Conservation (phyloP, 2,797 vertebrate genomes). For the Sebastes oblongus region DNA sequence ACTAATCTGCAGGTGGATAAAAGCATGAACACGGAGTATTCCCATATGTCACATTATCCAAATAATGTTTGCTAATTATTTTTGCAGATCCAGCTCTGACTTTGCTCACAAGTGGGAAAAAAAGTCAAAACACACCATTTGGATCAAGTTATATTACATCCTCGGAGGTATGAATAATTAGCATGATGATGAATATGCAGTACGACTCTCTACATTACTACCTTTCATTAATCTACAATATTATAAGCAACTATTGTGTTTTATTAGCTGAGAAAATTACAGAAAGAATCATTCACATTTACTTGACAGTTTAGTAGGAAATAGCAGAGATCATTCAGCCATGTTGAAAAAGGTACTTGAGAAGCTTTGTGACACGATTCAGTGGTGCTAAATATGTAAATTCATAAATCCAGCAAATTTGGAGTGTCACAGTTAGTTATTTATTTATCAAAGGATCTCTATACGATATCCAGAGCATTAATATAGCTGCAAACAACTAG, state of each 20-base stretch:
- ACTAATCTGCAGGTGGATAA: neutral
- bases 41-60: neutral
- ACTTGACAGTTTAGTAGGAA: neutral
- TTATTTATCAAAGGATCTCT: neutral
- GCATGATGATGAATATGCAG: neutral
- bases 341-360: neutral
- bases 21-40: neutral
- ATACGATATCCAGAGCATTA: too few species aligned
- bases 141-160: neutral
- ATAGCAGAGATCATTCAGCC: neutral
- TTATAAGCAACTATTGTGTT: neutral
- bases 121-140: neutral
- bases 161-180: neutral
- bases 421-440: neutral
- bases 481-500: too few species aligned
- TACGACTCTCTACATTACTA: too few species aligned
- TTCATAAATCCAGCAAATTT: neutral
- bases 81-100: neutral
- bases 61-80: slow-evolving; percentile 4
- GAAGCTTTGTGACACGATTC: neutral
- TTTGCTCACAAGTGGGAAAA: slow-evolving; percentile 7
- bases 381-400: neutral
- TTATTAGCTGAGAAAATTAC: neutral
- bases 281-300: neutral
- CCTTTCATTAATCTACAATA: neutral